Evolutionary conservation across 2,888 invertebrate genomes (phyloP), one percentile per base, ranked within the genome.

Genomic region (Deilephila elpenor): DNA sequence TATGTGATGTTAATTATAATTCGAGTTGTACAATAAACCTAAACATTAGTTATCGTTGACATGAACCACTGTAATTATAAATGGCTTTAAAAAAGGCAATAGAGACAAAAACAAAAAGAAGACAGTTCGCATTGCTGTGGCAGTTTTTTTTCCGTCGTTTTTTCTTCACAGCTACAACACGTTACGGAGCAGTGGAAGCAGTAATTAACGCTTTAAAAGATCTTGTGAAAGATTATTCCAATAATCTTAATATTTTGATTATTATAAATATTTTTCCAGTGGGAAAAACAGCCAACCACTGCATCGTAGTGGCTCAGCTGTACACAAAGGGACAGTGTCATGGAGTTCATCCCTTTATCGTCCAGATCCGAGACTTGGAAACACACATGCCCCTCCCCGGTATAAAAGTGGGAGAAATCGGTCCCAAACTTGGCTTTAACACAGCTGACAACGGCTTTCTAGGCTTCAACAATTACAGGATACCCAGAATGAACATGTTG

Each of bases 381-480:
- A 98, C 98, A 0, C 98, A 99, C 84, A 93, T 96, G 86, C 98
- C 98, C 0, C 83, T 98, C 83, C 96, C 96, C 5, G 98, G 98
- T 83, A 97, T 99, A 73, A 97, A 97, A 86, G 96, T 99, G 72
- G 99, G 99, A 0, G 99, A 99, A 88, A 98, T 99, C 79, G 99
- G 99, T 0, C 96, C 97, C 0, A 98, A 98, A 88, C 95, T 99
- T 80, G 98, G 98, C 14, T 98, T 98, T 96, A 97, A 97, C 81
- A 96, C 96, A 0, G 97, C 97, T 32, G 98, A 99, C 85, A 99
- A 99, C 90, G 99, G 99, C 0, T 99, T 97, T 88, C 93, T 99
- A 70, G 97, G 97, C 0, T 97, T 99, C 74, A 95, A 98, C 71
- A 95, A 98, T 80, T 97, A 97, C 53, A 95, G 98, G 78, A 97